These are phyloP conservation scores for Eupithecia abbreviata DNA, from an alignment of 2,888 invertebrate species.

Conservation along the genomic window DNA sequence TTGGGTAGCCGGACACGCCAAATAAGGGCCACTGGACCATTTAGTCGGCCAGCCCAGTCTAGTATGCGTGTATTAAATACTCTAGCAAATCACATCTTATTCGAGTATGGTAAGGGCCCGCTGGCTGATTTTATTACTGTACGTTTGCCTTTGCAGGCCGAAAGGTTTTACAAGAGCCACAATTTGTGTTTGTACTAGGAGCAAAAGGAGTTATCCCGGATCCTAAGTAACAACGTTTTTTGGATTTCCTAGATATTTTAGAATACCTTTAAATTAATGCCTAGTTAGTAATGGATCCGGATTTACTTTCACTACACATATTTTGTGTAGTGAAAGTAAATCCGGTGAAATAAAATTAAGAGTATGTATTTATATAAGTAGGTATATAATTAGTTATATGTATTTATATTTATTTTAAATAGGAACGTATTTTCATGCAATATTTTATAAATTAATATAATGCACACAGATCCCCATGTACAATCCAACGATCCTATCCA, in stretches of 20 bases:
- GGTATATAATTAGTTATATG: too few relatives aligned
- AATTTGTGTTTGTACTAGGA: background rate
- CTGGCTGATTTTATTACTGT: conserved; percentile 6
- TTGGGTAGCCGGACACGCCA: conserved; percentile 31
- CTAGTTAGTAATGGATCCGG: background rate
- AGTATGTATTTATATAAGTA: too few relatives aligned
- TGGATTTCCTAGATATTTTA: background rate
- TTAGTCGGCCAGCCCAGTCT: conserved; percentile 31
- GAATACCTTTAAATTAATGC: background rate
- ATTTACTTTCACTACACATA: background rate
- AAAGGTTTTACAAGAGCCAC: background rate
- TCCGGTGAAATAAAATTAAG: too few relatives aligned
- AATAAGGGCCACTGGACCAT: conserved; percentile 35
- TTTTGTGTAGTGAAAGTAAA: too few relatives aligned
- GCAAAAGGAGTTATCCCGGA: background rate
- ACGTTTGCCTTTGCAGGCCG: background rate
- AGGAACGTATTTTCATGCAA: too few relatives aligned
- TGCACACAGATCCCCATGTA: too few relatives aligned
- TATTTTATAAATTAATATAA: too few relatives aligned
- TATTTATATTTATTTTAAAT: too few relatives aligned
- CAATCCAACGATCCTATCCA: too few relatives aligned
- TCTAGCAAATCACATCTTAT: conserved; percentile 35
- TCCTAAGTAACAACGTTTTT: background rate
- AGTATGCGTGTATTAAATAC: conserved; percentile 30
- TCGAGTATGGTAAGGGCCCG: conserved; percentile 15